Base-by-base conservation (phyloP, 2,113 vertebrate species). In the Psophia crepitans region DNA sequence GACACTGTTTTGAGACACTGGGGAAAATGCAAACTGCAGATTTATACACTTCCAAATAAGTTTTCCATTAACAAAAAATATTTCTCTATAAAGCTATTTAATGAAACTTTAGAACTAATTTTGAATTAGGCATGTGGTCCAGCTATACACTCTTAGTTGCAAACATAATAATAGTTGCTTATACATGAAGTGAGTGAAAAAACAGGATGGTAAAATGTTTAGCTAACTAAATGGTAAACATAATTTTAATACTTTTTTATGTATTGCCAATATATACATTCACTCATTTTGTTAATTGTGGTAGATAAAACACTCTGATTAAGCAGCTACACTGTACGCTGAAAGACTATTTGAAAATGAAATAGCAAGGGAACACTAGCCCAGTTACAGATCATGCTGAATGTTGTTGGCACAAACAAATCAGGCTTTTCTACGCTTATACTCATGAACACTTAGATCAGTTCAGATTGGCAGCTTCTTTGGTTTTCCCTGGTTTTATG, bases 341-440 rank as follows among this genome's bases (percentile, higher is more conserved):
- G 95, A 97, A 97, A 97, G 92, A 97, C 92, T 88, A 92, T 97
- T 96, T 97, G 93, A 96, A 97, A 97, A 95, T 66, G 81, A 97
- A 97, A 98, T 91, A 97, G 81, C 91, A 96, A 97, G 94, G 93
- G 93, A 97, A 98, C 95, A 97, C 95, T 97, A 97, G 96, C 97
- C 98, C 97, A 97, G 96, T 96, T 96, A 97, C 91, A 98, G 97
- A 97, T 95, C 96, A 96, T 82, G 89, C 95, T 97, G 98, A 98
- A 98, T 97, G 97, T 97, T 97, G 97, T 97, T 98, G 98, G 98
- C 98, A 97, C 96, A 98, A 98, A 97, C 96, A 97, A 98, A 96
- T 97, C 96, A 95, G 87, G 95, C 97, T 97, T 97, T 97, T 97
- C 96, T 97, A 73, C 32, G 87, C 87, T 96, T 93, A 69, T 78